These are phyloP conservation scores for Ladona fulva DNA, from an alignment of 1,140 invertebrate species.

Conservation along the genomic window DNA sequence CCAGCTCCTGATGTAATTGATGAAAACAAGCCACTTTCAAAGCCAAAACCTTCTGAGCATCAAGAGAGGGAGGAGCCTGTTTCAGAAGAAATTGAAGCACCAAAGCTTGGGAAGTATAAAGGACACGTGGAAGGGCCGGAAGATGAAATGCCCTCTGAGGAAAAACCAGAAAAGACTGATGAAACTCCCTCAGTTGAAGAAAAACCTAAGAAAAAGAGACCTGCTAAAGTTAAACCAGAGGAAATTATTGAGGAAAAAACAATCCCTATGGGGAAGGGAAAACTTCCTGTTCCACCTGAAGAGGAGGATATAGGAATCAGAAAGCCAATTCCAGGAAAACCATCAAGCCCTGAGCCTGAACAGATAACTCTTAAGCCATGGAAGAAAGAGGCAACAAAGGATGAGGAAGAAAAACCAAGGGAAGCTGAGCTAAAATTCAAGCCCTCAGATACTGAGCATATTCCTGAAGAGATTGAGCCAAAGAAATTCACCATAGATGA, in stretches of 20 bases:
- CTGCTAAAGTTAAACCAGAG: constrained; percentile 37
- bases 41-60: constrained; percentile 37
- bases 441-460: not conserved
- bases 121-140: not conserved
- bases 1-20: constrained; percentile 32
- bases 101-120: constrained; percentile 7
- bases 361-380: constrained; percentile 19
- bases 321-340: not conserved
- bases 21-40: constrained; percentile 34
- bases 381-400: constrained; percentile 10
- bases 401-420: constrained; percentile 3
- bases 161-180: constrained; percentile 12
- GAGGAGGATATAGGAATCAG: not conserved
- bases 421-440: constrained; percentile 12
- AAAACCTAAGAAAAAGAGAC: constrained; percentile 12
- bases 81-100: constrained; percentile 12
- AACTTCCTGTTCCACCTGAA: not conserved
- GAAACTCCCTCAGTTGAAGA: constrained; percentile 15
- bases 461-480: not conserved
- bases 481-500: not conserved
- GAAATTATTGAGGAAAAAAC: constrained; percentile 36
- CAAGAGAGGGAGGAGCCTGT: constrained; percentile 5
- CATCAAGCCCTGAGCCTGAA: constrained; percentile 15
- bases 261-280: constrained; percentile 24
- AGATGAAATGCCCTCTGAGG: not conserved